phyloP scores from a whole-genome alignment of 2,797 vertebrate species.

The Neopelma chrysocephalum region DNA sequence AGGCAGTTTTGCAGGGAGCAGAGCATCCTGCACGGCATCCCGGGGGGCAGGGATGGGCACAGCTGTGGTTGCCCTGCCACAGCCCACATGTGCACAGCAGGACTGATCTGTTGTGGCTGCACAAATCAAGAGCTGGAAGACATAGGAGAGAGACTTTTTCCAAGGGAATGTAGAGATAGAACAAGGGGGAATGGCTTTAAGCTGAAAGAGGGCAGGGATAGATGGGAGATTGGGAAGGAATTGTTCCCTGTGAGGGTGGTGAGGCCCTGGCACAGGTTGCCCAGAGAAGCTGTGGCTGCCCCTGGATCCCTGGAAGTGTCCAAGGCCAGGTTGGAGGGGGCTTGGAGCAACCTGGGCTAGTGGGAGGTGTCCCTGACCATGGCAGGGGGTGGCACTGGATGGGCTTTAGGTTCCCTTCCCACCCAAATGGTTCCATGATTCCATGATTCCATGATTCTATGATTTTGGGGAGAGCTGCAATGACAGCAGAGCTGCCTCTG shows the following conservation, averaged over 20 bases:
- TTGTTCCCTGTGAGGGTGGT: not conserved
- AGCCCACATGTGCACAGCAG: fast-evolving
- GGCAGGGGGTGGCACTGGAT: fast-evolving
- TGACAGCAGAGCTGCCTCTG: not conserved
- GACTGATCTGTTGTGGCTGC: fast-evolving
- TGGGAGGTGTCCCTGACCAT: not conserved
- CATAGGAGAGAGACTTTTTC: not conserved
- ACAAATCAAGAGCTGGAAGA: not conserved
- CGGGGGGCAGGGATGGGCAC: fast-evolving
- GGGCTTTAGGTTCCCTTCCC: fast-evolving
- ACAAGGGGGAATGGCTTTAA: not conserved
- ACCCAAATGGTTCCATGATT: not conserved
- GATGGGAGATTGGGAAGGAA: not conserved
- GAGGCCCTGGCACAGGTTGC: not conserved
- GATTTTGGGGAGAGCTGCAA: not conserved
- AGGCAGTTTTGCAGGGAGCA: not conserved
- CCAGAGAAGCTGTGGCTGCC: not conserved
- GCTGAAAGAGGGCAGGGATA: not conserved
- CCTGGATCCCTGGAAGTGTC: not conserved
- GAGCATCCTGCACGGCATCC: not conserved
- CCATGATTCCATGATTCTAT: not conserved
- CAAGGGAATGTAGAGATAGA: not conserved
- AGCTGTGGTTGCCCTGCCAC: not conserved
- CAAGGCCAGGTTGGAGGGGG: not conserved
- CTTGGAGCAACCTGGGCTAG: not conserved